Evolutionary conservation across 2,888 invertebrate species (phyloP), one percentile per base, ranked within the genome.

Genomic region (Lacanobia oleracea): DNA sequence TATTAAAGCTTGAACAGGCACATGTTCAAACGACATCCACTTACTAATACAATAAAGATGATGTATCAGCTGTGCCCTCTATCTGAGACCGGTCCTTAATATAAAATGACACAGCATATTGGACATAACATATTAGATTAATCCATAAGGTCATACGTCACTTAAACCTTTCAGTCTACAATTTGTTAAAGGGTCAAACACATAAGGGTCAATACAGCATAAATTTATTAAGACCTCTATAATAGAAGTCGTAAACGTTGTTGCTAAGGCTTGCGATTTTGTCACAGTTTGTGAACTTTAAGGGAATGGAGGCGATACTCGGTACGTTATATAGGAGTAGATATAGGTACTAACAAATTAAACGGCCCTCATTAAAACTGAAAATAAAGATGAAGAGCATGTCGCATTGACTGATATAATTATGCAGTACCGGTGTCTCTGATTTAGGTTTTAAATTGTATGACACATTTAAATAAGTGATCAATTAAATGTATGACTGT

Each of bases 181-280:
- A 79, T 85, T 82, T 76, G 62, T 74, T 73, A 70, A 76, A 75
- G 66, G 72, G 81, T 68, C 72, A 74, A 69, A 72, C 56, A 50
- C 60, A 72, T 59, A 69, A 48, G 59, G 82, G 70, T 67, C 63
- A 72, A 27, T 56, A 51, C 12, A 65, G 57, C n/a, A 60, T 70
- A 63, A 75, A 77, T 33, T 53, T 63, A 43, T 62, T 59, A 53
- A 64, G 27, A 57, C 50, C 45, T 65, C 7, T 33, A 23, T 65
- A n/a, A 45, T 21, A 14, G 14, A 12, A 60, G 23, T 12, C 14
- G 27, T 33, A 21, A 27, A 51, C 16, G 45, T 1, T 40, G 48
- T 66, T 56, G 56, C 56, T 68, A 50, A 54, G 21, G 14, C 23
- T n/a, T 51, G 27, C 33, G n/a, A 57, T 51, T 75, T 63, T 45